Evolutionary conservation across 1,140 invertebrate genomes (phyloP), one percentile per base, ranked within the genome.

Genomic region (Aporrectodea caliginosa): DNA sequence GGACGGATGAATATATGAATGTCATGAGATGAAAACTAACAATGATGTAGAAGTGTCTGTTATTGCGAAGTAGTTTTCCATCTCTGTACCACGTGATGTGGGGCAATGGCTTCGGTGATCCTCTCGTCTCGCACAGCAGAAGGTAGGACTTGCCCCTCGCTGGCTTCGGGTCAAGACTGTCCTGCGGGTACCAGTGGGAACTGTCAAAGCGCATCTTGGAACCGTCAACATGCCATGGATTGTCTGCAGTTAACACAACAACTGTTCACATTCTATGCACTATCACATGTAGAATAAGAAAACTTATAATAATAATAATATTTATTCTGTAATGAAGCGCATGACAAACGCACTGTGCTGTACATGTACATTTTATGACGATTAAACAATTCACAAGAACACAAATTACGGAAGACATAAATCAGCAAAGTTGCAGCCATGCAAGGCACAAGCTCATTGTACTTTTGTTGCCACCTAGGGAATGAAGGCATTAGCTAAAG

Each of bases 191-290:
- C 80, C 80, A 81, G 1, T 78, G 76, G 12, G 71, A 32, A 33
- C 76, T 78, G 72, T 81, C 80, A 70, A 78, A 81, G 12, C 80
- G 69, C 80, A 81, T 81, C 77, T 81, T 81, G 76, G 79, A 81
- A 27, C 68, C 80, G 68, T 81, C 76, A n/a, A 81, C 35, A 22
- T 78, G 32, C 80, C 80, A 81, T 22, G 80, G 80, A 27, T 73
- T 72, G 35, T 81, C 80, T 81, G 70, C 35, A 43, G 16, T 74
- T 27, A 31, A 14, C 30, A 31, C 2, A 34, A 74, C 22, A 0
- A n/a, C n/a, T n/a, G n/a, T n/a, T n/a, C n/a, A n/a, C n/a, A n/a
- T n/a, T n/a, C n/a, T n/a, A n/a, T n/a, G n/a, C n/a, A n/a, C n/a
- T n/a, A n/a, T n/a, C n/a, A n/a, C n/a, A n/a, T n/a, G n/a, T n/a